Conservation (phyloP, 2,797 vertebrate species). For the Borostomias antarcticus region DNA sequence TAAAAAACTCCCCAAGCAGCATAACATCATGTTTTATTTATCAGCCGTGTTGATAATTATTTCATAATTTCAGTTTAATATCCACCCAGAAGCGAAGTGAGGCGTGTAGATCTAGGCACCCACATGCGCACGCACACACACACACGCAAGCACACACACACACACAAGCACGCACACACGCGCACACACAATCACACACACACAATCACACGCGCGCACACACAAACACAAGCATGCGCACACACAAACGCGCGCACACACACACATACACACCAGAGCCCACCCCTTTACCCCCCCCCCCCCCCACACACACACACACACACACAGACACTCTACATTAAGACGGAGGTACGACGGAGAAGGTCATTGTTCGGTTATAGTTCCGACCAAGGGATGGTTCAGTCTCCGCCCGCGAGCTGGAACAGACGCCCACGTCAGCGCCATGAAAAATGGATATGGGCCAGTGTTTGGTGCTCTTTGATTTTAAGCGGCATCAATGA, state of each 20-base stretch:
- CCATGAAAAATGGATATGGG: conserved; percentile 64
- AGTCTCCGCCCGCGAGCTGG: too few relatives aligned
- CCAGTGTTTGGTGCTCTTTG: conserved; percentile 73
- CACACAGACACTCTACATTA: background rate
- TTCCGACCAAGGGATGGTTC: conserved; percentile 31
- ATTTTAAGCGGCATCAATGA: conserved; percentile 77
- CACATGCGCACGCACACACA: conserved; percentile 2
- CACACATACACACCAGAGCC: background rate
- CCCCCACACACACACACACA: background rate
- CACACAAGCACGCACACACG: background rate
- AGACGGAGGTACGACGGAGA: conserved; percentile 13
- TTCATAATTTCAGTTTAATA: conserved; percentile 46
- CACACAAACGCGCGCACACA: background rate
- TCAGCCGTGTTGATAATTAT: conserved; percentile 25
- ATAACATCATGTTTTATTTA: conserved; percentile 49
- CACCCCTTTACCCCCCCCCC: too few relatives aligned
- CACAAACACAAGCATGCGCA: too few relatives aligned
- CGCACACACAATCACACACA: background rate
- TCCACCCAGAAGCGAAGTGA: conserved; percentile 4
- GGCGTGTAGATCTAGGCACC: too few relatives aligned
- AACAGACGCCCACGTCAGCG: too few relatives aligned
- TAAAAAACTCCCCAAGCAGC: conserved; percentile 12
- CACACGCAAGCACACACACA: conserved; percentile 2
- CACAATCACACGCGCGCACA: background rate
- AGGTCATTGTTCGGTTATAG: background rate